Conservation (phyloP, 2,797 vertebrate species). For the Tapirus indicus region DNA sequence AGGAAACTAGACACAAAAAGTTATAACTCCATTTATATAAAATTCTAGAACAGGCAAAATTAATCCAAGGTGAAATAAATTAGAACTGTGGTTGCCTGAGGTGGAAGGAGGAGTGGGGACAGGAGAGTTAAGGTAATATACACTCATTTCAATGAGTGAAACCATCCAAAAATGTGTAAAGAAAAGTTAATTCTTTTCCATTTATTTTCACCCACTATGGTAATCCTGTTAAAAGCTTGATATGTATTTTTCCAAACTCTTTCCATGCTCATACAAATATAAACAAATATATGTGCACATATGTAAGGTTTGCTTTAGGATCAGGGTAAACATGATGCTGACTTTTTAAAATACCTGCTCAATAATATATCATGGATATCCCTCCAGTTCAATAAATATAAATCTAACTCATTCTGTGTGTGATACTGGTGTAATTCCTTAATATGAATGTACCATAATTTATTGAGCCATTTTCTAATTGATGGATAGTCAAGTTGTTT, state of each 20-base stretch:
- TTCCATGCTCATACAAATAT: not conserved
- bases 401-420: not conserved
- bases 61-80: conserved; percentile 21
- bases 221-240: conserved; percentile 9
- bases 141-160: not conserved
- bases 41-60: conserved; percentile 15
- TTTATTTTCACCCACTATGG: not conserved
- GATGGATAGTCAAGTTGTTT: not conserved
- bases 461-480: not conserved
- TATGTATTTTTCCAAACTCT: not conserved
- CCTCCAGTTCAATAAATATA: not conserved
- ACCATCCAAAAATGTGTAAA: not conserved
- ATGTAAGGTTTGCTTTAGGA: not conserved
- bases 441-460: not conserved
- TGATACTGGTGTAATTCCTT: not conserved
- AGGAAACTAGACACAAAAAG: not conserved
- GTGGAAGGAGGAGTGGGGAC: not conserved
- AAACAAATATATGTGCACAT: not conserved
- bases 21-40: not conserved
- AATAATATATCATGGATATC: not conserved
- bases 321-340: not conserved
- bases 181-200: not conserved
- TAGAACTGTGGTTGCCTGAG: not conserved
- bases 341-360: conserved; percentile 16
- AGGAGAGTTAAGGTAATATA: not conserved